Percentiles rank a stretch among this genome's conserved stretches.
phyloP scores from a whole-genome alignment of 2,888 invertebrate species.

The Agrochola circellaris region DNA sequence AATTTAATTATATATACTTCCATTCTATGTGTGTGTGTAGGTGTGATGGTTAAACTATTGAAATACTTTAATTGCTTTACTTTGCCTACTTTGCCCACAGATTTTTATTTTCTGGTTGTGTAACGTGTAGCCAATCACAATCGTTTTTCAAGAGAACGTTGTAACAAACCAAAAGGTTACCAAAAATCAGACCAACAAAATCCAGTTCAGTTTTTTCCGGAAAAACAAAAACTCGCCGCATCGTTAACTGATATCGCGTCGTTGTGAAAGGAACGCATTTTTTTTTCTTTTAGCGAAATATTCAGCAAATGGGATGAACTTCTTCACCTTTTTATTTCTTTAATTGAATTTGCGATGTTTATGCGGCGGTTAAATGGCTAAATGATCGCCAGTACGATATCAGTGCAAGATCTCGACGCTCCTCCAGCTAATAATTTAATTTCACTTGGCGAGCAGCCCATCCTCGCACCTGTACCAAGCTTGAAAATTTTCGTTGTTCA shows the following conservation, averaged over 20 bases:
- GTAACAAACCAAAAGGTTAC: conserved; percentile 1
- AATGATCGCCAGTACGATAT: conserved; percentile 45
- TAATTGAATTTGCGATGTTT: conserved; percentile 22
- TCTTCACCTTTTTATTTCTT: conserved; percentile 21
- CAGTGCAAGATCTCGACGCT: conserved; percentile 55
- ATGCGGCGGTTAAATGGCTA: conserved; percentile 24
- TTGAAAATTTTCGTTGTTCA: conserved; percentile 51
- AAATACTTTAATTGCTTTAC: neutral
- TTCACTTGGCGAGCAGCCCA: conserved; percentile 68
- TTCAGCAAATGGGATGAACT: conserved; percentile 4
- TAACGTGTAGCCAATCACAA: neutral
- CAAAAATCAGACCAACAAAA: conserved; percentile 12
- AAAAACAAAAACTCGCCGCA: neutral
- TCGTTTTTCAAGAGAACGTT: conserved; percentile 1
- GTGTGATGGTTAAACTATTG: too few relatives aligned
- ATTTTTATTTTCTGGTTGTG: neutral
- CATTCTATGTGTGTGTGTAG: neutral
- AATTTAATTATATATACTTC: too few relatives aligned
- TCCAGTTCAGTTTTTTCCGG: neutral
- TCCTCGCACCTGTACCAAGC: conserved; percentile 51
- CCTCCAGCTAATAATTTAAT: conserved; percentile 69
- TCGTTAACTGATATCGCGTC: conserved; percentile 32
- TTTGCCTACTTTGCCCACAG: too few relatives aligned
- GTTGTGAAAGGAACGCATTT: neutral
- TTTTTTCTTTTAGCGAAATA: conserved; percentile 4